phyloP scores from a whole-genome alignment of 2,888 invertebrate species.

The Seladonia tumulorum region DNA sequence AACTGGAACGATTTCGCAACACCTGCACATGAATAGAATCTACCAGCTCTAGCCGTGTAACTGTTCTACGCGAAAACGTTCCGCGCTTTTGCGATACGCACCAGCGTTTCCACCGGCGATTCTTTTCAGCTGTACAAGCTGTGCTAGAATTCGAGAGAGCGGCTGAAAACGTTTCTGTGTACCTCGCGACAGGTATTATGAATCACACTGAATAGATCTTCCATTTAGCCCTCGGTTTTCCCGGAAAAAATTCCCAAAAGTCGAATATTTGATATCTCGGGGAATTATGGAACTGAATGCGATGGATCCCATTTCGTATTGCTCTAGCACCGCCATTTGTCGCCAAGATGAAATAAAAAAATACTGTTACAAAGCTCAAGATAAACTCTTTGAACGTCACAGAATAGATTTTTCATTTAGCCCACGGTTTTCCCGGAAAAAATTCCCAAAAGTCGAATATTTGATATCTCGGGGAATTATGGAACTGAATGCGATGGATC shows the following conservation, averaged over 20 bases:
- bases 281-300: background rate
- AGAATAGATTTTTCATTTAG: background rate
- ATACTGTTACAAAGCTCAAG: background rate
- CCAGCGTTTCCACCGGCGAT: background rate
- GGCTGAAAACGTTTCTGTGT: background rate
- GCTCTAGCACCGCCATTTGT: background rate
- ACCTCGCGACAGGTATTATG: background rate
- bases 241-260: background rate
- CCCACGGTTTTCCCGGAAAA: background rate
- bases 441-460: background rate
- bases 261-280: background rate
- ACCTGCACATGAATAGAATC: background rate
- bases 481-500: background rate
- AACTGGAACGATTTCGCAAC: slow-evolving; percentile 6
- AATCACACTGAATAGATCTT: background rate
- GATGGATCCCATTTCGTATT: background rate
- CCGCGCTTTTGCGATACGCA: background rate
- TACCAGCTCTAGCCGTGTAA: background rate
- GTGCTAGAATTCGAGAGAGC: background rate
- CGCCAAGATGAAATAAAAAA: background rate
- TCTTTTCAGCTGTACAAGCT: background rate
- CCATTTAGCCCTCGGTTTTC: background rate
- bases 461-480: background rate
- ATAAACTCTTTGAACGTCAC: rapidly evolving
- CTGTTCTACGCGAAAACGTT: background rate